phyloP scores from a whole-genome alignment of 2,888 invertebrate genomes.

The Lamellibrachia satsuma region DNA sequence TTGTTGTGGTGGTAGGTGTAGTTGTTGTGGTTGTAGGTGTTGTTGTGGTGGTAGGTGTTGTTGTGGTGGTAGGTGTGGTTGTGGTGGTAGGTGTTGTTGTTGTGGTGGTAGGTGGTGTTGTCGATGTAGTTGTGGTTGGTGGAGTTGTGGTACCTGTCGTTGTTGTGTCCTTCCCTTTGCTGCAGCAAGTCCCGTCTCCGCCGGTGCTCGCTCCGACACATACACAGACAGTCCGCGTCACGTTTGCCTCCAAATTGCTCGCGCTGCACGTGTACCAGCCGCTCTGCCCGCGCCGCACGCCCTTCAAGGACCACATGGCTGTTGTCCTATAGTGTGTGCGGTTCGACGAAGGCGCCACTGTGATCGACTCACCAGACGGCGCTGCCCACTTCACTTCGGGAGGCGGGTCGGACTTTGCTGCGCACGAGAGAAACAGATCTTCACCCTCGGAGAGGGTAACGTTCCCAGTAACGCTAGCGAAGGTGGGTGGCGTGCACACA shows the following conservation, averaged over 20 bases:
- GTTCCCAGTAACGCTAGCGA: constrained; percentile 31
- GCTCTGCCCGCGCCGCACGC: constrained; percentile 21
- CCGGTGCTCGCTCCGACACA: neutral
- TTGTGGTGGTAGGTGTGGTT: neutral
- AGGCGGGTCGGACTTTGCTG: constrained; percentile 38
- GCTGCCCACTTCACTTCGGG: constrained; percentile 37
- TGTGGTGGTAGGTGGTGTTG: neutral
- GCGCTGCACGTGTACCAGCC: constrained; percentile 38
- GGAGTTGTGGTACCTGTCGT: neutral
- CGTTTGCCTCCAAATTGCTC: constrained; percentile 28
- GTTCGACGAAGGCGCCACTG: constrained; percentile 34
- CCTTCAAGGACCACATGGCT: constrained; percentile 28
- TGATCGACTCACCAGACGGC: constrained; percentile 36
- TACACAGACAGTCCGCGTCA: neutral
- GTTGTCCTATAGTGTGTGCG: constrained; percentile 28
- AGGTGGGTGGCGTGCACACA: constrained; percentile 31
- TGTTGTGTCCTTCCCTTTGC: neutral
- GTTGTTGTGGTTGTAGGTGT: neutral
- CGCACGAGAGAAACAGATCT: constrained; percentile 34
- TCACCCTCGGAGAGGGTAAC: constrained; percentile 24
- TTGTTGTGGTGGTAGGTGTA: neutral
- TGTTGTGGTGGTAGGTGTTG: neutral
- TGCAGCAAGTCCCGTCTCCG: neutral
- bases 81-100: neutral
- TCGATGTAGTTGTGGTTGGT: neutral